Evolutionary conservation across 2,888 invertebrate genomes (phyloP).

Genomic region (Melipona beecheii): DNA sequence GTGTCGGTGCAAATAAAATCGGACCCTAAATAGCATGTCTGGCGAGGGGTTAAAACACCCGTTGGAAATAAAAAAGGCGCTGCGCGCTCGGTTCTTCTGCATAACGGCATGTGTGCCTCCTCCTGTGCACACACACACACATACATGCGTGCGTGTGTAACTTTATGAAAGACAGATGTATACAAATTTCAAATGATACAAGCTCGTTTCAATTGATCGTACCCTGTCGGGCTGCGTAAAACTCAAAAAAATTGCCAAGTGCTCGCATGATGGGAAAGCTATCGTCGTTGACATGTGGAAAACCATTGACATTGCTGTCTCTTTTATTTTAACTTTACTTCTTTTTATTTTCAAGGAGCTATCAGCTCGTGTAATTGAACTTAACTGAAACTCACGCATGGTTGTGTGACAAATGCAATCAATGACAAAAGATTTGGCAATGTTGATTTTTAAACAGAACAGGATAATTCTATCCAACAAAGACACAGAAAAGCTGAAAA

Average conservation of each 20-base stretch:
- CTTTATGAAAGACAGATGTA: constrained; percentile 54
- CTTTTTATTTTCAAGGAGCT: constrained; percentile 13
- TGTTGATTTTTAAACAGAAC: constrained; percentile 7
- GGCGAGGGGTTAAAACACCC: constrained; percentile 66
- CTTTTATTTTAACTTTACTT: constrained; percentile 8
- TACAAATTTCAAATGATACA: constrained; percentile 49
- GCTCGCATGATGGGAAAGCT: background rate
- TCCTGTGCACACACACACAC: background rate
- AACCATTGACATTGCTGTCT: constrained; percentile 6
- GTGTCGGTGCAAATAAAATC: constrained; percentile 65
- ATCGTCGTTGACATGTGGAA: background rate
- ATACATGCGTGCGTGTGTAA: constrained; percentile 19
- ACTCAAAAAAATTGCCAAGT: constrained; percentile 15
- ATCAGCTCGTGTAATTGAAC: constrained; percentile 43
- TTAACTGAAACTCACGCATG: constrained; percentile 29
- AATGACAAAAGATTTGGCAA: constrained; percentile 25
- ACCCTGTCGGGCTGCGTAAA: constrained; percentile 22
- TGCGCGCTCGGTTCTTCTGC: constrained; percentile 54
- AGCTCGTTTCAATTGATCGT: constrained; percentile 34
- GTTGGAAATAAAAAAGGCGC: constrained; percentile 60
- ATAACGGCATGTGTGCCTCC: constrained; percentile 47
- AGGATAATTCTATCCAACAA: background rate
- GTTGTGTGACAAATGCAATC: background rate
- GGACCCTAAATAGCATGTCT: constrained; percentile 68
- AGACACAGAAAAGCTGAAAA: background rate